These are phyloP conservation scores for Grantiella picta DNA, from an alignment of 2,113 vertebrate species.

Conservation along the genomic window DNA sequence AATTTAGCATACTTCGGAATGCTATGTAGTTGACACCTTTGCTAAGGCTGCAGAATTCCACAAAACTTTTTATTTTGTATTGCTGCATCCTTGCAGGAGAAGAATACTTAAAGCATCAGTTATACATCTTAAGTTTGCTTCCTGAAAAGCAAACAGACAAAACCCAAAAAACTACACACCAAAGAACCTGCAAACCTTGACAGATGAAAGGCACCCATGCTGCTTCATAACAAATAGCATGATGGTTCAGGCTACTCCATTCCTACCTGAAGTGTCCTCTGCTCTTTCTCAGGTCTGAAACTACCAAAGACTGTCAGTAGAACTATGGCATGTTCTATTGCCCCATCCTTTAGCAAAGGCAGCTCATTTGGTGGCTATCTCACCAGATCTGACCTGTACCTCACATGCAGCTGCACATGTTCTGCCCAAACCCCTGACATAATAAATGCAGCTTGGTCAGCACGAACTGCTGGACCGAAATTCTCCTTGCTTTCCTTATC, in stretches of 20 bases:
- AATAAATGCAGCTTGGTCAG: background rate
- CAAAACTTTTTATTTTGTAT: background rate
- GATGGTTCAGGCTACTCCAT: too few species aligned
- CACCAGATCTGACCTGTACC: too few species aligned
- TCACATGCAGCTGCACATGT: background rate
- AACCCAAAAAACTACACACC: too few species aligned
- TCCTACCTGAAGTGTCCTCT: background rate
- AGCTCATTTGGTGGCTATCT: background rate
- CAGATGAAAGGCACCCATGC: background rate
- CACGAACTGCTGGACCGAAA: background rate
- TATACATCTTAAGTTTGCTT: background rate
- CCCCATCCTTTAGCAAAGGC: background rate
- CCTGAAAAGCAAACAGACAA: background rate
- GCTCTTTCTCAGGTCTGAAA: background rate
- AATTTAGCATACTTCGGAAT: background rate
- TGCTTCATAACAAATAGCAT: background rate
- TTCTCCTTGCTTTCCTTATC: background rate
- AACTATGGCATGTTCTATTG: too few species aligned
- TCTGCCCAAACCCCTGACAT: background rate
- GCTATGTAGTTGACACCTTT: background rate
- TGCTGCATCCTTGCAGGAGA: background rate
- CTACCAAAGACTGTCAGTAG: rapidly evolving
- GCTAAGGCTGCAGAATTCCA: background rate
- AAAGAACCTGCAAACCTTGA: rapidly evolving
- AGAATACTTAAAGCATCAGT: background rate